Conservation (phyloP, 1,140 invertebrate genomes). For the Lanistes nyassanus region DNA sequence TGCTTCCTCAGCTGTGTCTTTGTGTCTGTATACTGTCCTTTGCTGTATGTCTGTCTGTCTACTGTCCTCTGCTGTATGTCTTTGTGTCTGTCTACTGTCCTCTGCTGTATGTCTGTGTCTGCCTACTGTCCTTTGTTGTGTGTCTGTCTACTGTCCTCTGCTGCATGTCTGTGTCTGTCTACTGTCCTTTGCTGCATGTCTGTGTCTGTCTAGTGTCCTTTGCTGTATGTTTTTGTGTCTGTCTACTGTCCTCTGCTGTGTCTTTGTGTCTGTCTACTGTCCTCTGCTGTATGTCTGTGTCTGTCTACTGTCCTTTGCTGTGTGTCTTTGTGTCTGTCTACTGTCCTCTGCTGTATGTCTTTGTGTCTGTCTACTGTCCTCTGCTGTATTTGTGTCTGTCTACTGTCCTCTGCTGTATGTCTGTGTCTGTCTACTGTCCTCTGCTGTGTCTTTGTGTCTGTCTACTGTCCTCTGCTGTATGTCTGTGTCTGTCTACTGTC, state of each 20-base stretch:
- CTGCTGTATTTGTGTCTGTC: background rate
- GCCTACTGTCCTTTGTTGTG: too few relatives aligned
- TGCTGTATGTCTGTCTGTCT: too few relatives aligned
- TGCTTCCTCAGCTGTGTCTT: too few relatives aligned
- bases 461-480: background rate
- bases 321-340: too few relatives aligned
- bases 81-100: background rate
- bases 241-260: background rate
- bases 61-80: too few relatives aligned
- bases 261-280: background rate
- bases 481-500: background rate
- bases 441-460: background rate
- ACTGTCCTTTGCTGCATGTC: too few relatives aligned
- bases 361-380: background rate
- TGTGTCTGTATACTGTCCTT: background rate
- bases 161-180: background rate
- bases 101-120: too few relatives aligned
- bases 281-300: background rate
- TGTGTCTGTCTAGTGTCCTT: background rate
- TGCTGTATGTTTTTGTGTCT: background rate
- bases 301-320: background rate
- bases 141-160: too few relatives aligned
- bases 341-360: background rate
- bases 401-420: background rate
- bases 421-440: slow-evolving; percentile 1